phyloP scores from a whole-genome alignment of 1,140 invertebrate genomes.

The Wasmannia auropunctata region DNA sequence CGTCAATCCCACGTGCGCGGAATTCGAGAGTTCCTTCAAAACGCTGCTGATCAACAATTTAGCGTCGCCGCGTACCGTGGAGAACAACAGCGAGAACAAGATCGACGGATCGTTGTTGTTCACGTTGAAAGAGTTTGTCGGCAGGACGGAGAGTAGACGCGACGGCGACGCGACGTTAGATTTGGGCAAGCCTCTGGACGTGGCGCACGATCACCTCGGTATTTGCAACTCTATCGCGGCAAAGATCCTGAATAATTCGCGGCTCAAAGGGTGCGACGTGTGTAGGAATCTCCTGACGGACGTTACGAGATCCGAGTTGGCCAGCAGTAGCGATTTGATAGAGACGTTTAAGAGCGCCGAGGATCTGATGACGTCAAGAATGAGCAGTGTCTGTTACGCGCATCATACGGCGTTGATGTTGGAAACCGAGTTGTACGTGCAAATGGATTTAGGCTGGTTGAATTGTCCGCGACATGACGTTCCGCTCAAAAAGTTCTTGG shows the following conservation, averaged over 20 bases:
- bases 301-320: background rate
- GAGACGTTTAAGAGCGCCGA: background rate
- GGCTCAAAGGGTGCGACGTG: background rate
- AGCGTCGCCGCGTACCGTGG: background rate
- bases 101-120: slow-evolving; percentile 44
- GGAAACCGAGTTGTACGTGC: slow-evolving; percentile 23
- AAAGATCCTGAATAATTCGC: slow-evolving; percentile 4
- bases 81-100: slow-evolving; percentile 22
- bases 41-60: slow-evolving; percentile 24
- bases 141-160: background rate
- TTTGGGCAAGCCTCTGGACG: background rate
- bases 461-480: slow-evolving; percentile 14
- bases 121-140: slow-evolving; percentile 10
- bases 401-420: slow-evolving; percentile 43
- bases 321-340: background rate
- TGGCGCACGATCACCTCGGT: background rate
- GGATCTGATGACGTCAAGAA: background rate
- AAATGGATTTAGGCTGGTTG: slow-evolving; percentile 22
- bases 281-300: slow-evolving; percentile 31
- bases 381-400: slow-evolving; percentile 26
- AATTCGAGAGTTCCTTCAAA: slow-evolving; percentile 50
- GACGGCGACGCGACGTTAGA: background rate
- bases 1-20: slow-evolving; percentile 20
- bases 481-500: background rate
- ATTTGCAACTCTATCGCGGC: background rate